Evolutionary conservation across 1,140 invertebrate genomes (phyloP).

Genomic region (Acyrthosiphon pisum): DNA sequence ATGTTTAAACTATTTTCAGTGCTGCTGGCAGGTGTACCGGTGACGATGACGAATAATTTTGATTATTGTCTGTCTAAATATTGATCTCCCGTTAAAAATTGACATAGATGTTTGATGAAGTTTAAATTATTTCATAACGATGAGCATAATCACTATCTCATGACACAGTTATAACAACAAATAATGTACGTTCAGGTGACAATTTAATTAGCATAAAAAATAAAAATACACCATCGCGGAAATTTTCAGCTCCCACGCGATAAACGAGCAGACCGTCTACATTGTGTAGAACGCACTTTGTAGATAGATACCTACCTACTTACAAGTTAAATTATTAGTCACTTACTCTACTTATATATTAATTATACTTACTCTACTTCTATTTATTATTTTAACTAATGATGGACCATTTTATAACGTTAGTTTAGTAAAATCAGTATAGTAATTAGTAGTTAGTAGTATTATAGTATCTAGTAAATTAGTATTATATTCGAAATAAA

Average conservation of each 20-base stretch:
- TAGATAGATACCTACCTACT: background rate
- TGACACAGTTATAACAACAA: background rate
- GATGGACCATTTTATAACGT: background rate
- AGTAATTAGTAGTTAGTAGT: background rate
- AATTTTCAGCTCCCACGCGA: background rate
- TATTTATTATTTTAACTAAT: background rate
- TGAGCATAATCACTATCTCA: background rate
- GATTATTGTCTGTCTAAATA: background rate
- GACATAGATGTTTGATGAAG: background rate
- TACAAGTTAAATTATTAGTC: background rate
- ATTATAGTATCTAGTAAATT: no score
- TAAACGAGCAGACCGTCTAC: background rate
- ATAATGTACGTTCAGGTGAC: background rate
- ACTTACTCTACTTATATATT: background rate
- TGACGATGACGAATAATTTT: slow-evolving; percentile 8
- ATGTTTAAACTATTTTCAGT: background rate
- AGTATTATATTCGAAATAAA: background rate
- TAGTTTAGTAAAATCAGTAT: background rate
- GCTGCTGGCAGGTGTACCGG: background rate
- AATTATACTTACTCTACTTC: background rate
- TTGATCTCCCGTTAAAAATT: background rate
- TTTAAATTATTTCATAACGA: background rate
- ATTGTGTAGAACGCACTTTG: background rate
- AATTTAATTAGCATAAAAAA: background rate
- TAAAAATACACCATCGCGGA: background rate